A percentile compares a stretch with the other conserved stretches of the same genome.
These are phyloP conservation scores for Hyppa rectilinea DNA, from an alignment of 2,888 invertebrate species.

Conservation along the genomic window DNA sequence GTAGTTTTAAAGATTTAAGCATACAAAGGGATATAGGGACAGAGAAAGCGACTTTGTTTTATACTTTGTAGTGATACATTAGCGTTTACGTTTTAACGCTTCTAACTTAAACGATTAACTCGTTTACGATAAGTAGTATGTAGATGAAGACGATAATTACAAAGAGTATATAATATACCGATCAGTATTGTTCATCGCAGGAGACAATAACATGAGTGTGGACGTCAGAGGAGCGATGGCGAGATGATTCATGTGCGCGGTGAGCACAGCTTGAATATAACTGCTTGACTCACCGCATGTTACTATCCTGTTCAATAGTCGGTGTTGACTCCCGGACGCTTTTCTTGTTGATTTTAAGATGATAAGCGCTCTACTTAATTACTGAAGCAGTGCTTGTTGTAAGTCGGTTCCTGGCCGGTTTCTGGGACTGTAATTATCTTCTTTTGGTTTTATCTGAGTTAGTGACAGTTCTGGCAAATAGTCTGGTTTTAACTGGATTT, in stretches of 20 bases:
- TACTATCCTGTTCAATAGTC: neutral
- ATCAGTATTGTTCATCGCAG: conserved; percentile 37
- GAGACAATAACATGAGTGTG: conserved; percentile 43
- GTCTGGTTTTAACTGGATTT: conserved; percentile 4
- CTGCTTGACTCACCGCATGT: conserved; percentile 20
- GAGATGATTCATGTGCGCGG: conserved; percentile 51
- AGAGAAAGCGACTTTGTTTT: too few relatives aligned
- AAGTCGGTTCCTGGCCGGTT: too few relatives aligned
- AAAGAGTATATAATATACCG: conserved; percentile 19
- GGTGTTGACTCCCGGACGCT: too few relatives aligned
- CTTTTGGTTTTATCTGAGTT: too few relatives aligned
- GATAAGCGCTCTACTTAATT: neutral
- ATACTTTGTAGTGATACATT: too few relatives aligned
- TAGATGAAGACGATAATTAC: neutral
- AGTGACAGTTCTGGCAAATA: neutral
- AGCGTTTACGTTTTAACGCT: too few relatives aligned
- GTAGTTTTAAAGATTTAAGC: too few relatives aligned
- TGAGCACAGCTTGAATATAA: conserved; percentile 6
- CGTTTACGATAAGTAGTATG: too few relatives aligned
- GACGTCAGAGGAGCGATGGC: conserved; percentile 53
- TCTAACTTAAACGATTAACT: too few relatives aligned
- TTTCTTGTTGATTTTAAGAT: neutral
- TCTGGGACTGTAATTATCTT: too few relatives aligned
- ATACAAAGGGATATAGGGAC: too few relatives aligned
- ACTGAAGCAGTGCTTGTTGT: neutral